Percentiles rank a stretch among this genome's conserved stretches.
These are phyloP conservation scores for Lasioglossum albipes DNA, from an alignment of 1,140 invertebrate species.

Conservation along the genomic window DNA sequence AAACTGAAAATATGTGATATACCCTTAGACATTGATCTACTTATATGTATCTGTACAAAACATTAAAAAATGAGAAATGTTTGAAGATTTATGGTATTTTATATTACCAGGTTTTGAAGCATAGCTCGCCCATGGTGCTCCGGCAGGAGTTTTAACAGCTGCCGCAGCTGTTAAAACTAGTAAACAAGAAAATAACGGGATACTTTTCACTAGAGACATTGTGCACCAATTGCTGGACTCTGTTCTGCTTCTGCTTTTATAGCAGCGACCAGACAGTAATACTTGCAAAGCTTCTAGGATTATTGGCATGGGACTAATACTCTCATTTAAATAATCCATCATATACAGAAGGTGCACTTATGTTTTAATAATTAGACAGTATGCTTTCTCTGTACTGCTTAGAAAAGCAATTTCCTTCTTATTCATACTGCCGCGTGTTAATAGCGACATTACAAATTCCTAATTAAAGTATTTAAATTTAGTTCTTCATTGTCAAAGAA, in stretches of 20 bases:
- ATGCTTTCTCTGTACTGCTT: conserved; percentile 37
- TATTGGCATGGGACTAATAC: conserved; percentile 39
- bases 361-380: conserved; percentile 64
- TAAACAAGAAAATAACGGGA: conserved; percentile 47
- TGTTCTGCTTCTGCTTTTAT: conserved; percentile 59
- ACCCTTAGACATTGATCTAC: background rate
- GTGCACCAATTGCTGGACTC: conserved; percentile 45
- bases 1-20: conserved; percentile 54
- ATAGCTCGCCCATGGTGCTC: conserved; percentile 55
- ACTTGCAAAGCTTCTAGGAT: conserved; percentile 62
- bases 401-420: conserved; percentile 52
- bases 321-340: conserved; percentile 73
- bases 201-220: conserved; percentile 60
- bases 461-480: conserved; percentile 4
- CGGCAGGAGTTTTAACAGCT: conserved; percentile 53
- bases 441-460: background rate
- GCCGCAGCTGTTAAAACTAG: conserved; percentile 46
- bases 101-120: conserved; percentile 65
- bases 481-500: background rate
- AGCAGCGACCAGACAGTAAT: conserved; percentile 58
- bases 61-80: conserved; percentile 19
- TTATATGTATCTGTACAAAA: background rate
- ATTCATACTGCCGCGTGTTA: background rate
- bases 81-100: conserved; percentile 41
- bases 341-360: conserved; percentile 64